Evolutionary conservation across 1,140 invertebrate genomes (phyloP).

Genomic region (Rhopalosiphum padi): DNA sequence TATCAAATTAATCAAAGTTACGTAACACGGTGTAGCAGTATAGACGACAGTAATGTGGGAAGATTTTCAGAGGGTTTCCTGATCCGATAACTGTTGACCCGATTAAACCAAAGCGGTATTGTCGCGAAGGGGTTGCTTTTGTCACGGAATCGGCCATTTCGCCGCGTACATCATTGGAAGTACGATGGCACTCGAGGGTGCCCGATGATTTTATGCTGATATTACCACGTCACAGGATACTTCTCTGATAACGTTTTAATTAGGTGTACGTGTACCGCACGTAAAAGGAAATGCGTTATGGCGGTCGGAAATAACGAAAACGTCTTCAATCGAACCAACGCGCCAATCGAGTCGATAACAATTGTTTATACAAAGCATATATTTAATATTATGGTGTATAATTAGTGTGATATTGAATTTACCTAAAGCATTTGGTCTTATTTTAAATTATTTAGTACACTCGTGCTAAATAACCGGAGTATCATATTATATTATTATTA

Average conservation of each 20-base stretch:
- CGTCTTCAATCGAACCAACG: not conserved
- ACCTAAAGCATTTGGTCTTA: not conserved
- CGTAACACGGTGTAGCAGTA: not conserved
- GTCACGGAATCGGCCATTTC: not conserved
- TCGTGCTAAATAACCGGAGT: not conserved
- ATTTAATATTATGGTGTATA: not conserved
- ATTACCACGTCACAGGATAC: not conserved
- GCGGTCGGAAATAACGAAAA: slow-evolving; percentile 11
- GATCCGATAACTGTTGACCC: not conserved
- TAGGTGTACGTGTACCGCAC: not conserved
- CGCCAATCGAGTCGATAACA: not conserved
- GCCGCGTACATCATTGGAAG: not conserved
- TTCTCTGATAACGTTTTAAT: slow-evolving; percentile 42
- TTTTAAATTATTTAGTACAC: not conserved
- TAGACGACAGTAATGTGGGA: not conserved
- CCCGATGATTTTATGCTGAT: slow-evolving; percentile 21
- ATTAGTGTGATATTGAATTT: not conserved
- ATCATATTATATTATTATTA: too few relatives aligned
- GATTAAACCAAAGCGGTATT: not conserved
- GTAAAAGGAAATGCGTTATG: slow-evolving; percentile 9
- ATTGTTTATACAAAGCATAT: not conserved
- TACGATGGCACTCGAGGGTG: not conserved
- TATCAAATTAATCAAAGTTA: not conserved
- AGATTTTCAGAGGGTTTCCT: not conserved
- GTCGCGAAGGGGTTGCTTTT: not conserved